Base-by-base conservation (phyloP, 2,888 invertebrate species). In the Dicyrtoma fusca region DNA sequence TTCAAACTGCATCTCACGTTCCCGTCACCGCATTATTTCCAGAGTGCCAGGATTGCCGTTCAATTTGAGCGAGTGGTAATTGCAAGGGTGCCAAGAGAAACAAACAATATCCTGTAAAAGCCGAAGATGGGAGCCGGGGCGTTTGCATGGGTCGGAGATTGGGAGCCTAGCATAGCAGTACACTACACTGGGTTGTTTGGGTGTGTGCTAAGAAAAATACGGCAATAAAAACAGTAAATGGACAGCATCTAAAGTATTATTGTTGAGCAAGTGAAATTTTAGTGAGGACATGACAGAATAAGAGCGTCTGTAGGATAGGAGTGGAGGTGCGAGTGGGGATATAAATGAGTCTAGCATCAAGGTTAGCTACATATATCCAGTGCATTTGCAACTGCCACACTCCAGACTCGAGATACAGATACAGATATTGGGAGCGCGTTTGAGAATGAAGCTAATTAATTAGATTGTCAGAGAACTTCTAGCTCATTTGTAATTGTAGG, bases 361-460 rank as follows among this genome's bases (percentile, higher is more conserved):
- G n/a, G n/a, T n/a, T n/a, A n/a, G n/a, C n/a, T n/a, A n/a, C n/a
- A n/a, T n/a, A n/a, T n/a, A n/a, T n/a, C n/a, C n/a, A n/a, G n/a
- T n/a, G n/a, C n/a, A n/a, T n/a, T n/a, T n/a, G n/a, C n/a, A n/a
- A n/a, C n/a, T n/a, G n/a, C n/a, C n/a, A n/a, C n/a, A n/a, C n/a
- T n/a, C n/a, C n/a, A n/a, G n/a, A n/a, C n/a, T n/a, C n/a, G 17
- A 51, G 5, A 19, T 10, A 21, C 51, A 51, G 51, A 19, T 21
- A n/a, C 21, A 42, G 42, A 34, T n/a, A 26, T n/a, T 23, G 17
- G 65, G 62, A 53, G n/a, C 53, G 34, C 55, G 44, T 57, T 49
- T 64, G 68, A 69, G 71, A 71, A 74, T 76, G 71, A 72, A 74
- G 75, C 74, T 76, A 77, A 78, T 78, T 78, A 78, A 78, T 78